These are phyloP conservation scores for Acromyrmex heyeri DNA, from an alignment of 1,140 invertebrate species.

Conservation along the genomic window DNA sequence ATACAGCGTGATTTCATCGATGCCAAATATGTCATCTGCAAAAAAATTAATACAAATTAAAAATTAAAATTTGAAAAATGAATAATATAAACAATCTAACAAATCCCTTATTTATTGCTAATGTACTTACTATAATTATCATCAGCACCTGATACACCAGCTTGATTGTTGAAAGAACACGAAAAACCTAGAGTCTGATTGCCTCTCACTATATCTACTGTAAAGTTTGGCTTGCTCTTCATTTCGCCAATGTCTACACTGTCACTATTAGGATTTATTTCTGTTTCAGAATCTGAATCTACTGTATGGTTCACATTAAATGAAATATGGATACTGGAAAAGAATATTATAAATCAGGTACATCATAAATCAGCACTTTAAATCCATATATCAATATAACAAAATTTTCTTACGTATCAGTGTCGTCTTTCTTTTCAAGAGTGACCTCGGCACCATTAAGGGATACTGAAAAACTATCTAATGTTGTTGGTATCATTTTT, in stretches of 20 bases:
- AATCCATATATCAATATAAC: neutral
- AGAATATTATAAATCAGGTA: neutral
- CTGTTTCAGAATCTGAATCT: slow-evolving; percentile 91
- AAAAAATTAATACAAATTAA: slow-evolving; percentile 60
- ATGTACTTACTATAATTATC: slow-evolving; percentile 90
- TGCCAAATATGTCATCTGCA: slow-evolving; percentile 93
- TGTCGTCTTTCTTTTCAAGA: slow-evolving; percentile 90
- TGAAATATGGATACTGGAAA: slow-evolving; percentile 90
- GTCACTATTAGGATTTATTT: slow-evolving; percentile 89
- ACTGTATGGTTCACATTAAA: slow-evolving; percentile 97
- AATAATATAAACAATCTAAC: neutral
- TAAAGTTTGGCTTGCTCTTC: slow-evolving; percentile 95
- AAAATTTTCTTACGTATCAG: slow-evolving; percentile 90
- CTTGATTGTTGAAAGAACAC: slow-evolving; percentile 92
- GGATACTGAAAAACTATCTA: slow-evolving; percentile 93
- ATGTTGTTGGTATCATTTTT: slow-evolving; percentile 91
- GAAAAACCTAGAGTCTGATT: slow-evolving; percentile 92
- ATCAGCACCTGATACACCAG: slow-evolving; percentile 88
- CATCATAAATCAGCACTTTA: neutral
- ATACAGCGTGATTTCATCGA: slow-evolving; percentile 95
- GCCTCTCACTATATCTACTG: slow-evolving; percentile 93
- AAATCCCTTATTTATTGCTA: neutral
- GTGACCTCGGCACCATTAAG: slow-evolving; percentile 93
- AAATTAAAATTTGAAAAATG: slow-evolving; percentile 31
- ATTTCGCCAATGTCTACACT: slow-evolving; percentile 93